Evolutionary conservation across 2,797 vertebrate species (phyloP), one percentile per base, ranked within the genome.

Genomic region (Tapirus indicus): DNA sequence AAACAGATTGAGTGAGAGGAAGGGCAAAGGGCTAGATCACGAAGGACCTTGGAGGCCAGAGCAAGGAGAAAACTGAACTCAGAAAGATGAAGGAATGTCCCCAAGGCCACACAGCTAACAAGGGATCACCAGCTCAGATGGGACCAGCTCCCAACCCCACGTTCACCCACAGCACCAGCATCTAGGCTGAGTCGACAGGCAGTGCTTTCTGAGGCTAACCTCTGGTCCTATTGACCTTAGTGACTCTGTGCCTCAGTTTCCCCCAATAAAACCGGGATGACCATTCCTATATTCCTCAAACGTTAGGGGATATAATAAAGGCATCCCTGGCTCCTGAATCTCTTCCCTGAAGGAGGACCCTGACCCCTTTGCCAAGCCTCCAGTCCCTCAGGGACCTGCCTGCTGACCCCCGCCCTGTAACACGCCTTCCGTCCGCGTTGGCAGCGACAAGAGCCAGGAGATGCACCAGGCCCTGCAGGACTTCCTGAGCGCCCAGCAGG

Each of bases 401-500:
- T 10, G 23, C 2, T 1, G 6, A 20, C 8, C 32, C n/a, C 20
- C 13, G 12, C 2, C n/a, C 75, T 8, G 0, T 87, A 17, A 82
- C 12, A 2, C 41, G 8, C 14, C 32, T 44, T 10, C 35, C 3
- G 1, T 64, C 69, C 82, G 3, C 38, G 1, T 14, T 7, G 77
- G 98, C 95, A 98, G 99, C 72, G 41, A 60, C 0, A 38, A 98
- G 5, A 99, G 99, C 52, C 98, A 99, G 52, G 99, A 99, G 96
- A 99, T 99, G 99, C 99, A 99, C 54, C 98, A 98, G 97, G 98
- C 98, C 0, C 98, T 99, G 66, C 99, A 99, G 88, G 99, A 99
- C 92, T 99, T 99, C 97, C 98, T 99, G 83, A 98, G 98, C 0
- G 99, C 99, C 54, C 99, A 99, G 98, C 98, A 98, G 82, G 99